Conservation (phyloP, 1,140 invertebrate genomes). For the Lamellibrachia luymesi region DNA sequence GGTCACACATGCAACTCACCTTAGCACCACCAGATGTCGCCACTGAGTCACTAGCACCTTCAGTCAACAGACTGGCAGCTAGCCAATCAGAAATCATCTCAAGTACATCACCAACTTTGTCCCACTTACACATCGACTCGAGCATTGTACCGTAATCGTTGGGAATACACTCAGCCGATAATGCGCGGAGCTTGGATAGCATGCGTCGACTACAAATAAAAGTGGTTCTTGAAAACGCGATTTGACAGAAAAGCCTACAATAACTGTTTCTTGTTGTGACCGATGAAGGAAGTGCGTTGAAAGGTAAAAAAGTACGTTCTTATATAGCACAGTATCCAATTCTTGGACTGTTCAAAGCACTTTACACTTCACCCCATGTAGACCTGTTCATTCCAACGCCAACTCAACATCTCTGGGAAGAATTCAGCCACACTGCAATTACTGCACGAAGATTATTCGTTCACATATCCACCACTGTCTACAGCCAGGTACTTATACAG, state of each 20-base stretch:
- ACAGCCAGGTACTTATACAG: too few relatives aligned
- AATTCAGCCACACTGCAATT: too few relatives aligned
- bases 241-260: conserved; percentile 11
- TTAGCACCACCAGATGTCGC: background rate
- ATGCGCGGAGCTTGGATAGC: conserved; percentile 36
- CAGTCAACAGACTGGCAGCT: conserved; percentile 11
- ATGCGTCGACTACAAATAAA: conserved; percentile 32
- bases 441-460: too few relatives aligned
- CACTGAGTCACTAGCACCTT: background rate
- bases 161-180: conserved; percentile 22
- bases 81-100: conserved; percentile 42
- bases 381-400: too few relatives aligned
- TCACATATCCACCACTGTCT: too few relatives aligned
- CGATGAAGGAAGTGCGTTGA: too few relatives aligned
- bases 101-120: conserved; percentile 35
- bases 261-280: background rate
- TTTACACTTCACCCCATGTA: too few relatives aligned
- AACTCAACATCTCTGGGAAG: too few relatives aligned
- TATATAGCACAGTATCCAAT: too few relatives aligned
- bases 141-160: conserved; percentile 28
- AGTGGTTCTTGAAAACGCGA: background rate
- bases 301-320: too few relatives aligned
- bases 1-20: background rate
- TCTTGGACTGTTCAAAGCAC: too few relatives aligned
- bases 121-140: conserved; percentile 43